Base-by-base conservation (phyloP, 2,113 vertebrate genomes). In the Chloropsis hardwickii region DNA sequence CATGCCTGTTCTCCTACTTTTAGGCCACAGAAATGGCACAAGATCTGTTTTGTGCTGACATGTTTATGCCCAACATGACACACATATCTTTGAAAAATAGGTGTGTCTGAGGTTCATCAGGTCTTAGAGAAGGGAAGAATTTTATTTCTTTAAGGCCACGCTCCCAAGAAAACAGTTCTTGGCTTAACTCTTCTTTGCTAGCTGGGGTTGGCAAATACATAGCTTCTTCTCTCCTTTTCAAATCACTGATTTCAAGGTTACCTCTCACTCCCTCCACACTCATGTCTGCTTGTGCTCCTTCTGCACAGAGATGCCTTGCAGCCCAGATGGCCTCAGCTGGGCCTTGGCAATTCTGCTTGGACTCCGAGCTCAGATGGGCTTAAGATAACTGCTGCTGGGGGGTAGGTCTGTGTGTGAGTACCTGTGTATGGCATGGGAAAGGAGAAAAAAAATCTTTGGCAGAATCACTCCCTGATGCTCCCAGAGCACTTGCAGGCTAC, bases 271-370 rank as follows among this genome's bases (percentile, higher is more conserved):
- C 60, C 35, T 80, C 42, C n/a, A 4, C 48, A 28, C 19, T 78
- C 37, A 6, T 54, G 57, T 92, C 40, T 94, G 64, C 51, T 74
- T 56, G 20, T 67, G 39, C 40, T 93, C 27, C 60, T 86, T 94
- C 66, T 93, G 76, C n/a, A 70, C 28, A 83, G 81, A 81, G 87
- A 72, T 72, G 62, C 67, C 66, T 95, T 92, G 48, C 56, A 87
- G 85, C 72, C 93, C 94, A 94, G 82, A 90, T 94, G 90, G 92
- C 67, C 92, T 90, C 88, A 93, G 85, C 86, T 92, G 90, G 85
- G 60, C 56, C 79, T 78, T 96, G 87, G 90, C 95, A 94, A 19
- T 78, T 88, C 86, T 84, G 29, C 54, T 60, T 90, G 50, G 48
- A 74, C 60, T 92, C 44, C 35, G 60, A 57, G 76, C 88, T 56